A percentile compares a stretch with the other conserved stretches of the same genome.
Conservation (phyloP, 1,140 invertebrate genomes). For the Drosophila prosaltans region DNA sequence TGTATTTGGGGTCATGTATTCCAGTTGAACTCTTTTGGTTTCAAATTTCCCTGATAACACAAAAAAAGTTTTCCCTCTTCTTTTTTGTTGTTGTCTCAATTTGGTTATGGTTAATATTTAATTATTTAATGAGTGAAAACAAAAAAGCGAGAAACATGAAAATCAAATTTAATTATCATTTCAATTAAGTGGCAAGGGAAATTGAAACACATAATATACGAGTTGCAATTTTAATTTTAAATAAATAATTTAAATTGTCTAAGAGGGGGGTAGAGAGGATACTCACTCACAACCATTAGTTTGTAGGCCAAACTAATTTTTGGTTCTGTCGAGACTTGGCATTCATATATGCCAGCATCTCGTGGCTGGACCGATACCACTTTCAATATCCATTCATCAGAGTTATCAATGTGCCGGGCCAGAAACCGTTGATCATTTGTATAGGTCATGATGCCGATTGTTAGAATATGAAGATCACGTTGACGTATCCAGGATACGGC, state of each 20-base stretch:
- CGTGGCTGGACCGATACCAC: conserved; percentile 91
- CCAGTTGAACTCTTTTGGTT: neutral
- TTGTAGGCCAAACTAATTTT: conserved; percentile 92
- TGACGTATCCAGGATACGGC: conserved; percentile 92
- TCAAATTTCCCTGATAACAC: neutral
- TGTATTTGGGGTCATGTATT: neutral
- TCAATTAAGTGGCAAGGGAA: conserved; percentile 4
- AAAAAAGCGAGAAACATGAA: neutral
- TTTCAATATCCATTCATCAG: conserved; percentile 93
- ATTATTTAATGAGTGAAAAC: conserved; percentile 1
- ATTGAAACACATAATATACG: neutral
- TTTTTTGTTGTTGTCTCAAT: neutral
- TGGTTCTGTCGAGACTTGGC: conserved; percentile 93
- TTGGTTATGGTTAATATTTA: conserved; percentile 12
- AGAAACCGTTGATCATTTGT: conserved; percentile 90
- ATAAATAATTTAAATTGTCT: too few relatives aligned
- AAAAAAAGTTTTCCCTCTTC: neutral
- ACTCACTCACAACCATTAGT: conserved; percentile 91
- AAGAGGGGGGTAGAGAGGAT: too few relatives aligned
- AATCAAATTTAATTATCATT: conserved; percentile 12
- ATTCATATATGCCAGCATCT: conserved; percentile 91
- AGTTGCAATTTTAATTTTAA: neutral
- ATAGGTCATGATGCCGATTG: conserved; percentile 90
- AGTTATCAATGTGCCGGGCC: conserved; percentile 91
- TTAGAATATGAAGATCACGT: conserved; percentile 89